Base-by-base conservation (phyloP, 2,888 invertebrate genomes). In the Plebejus argus region DNA sequence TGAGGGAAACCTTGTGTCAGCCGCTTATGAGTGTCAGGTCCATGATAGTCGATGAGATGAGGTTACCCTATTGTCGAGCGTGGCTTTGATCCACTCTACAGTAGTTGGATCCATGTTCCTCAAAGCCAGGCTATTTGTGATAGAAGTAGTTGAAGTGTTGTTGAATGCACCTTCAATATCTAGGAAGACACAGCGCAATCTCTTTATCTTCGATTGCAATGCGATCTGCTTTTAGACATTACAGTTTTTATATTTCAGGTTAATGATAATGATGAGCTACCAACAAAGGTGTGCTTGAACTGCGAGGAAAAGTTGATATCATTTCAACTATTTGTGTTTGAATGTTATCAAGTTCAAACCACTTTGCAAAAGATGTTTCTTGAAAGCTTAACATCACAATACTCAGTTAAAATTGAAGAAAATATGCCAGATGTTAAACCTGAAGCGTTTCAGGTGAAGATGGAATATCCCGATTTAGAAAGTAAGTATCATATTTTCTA, bases 271-370 rank as follows among this genome's bases (percentile, higher is more conserved):
- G 92, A 94, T 80, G 85, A 84, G 72, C 84, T 94, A 78, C 92
- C 94, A 18, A 91, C 92, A 58, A 91, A 86, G 82, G 88, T 93
- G 77, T 94, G 94, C 81, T 80, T 92, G 20, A 89, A 88, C 78
- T 94, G 94, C 86, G 93, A 93, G 85, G 93, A 93, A 79, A 94
- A 89, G 84, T 87, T 94, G 84, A 86, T 93, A n/a, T 88, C 91
- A 53, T 92, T 93, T 82, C 90, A 93, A 83, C 81, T 92, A 76
- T 94, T 91, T 87, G 84, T 92, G 70, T 83, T 92, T 80, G 92
- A 94, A 84, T 93, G 93, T 82, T 88, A 87, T 78, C 92, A 91
- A 84, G 87, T 87, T 56, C 93, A 94, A 83, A 91, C 92, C 74
- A 84, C 83, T 78, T 83, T 92, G 53, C 88, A 86, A 78, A 86